Percentiles rank a stretch among this genome's conserved stretches.
These are phyloP conservation scores for Cassiopea xamachana DNA, from an alignment of 30 jellyfish, hydroid and myxozoan genomes.

Conservation along the genomic window DNA sequence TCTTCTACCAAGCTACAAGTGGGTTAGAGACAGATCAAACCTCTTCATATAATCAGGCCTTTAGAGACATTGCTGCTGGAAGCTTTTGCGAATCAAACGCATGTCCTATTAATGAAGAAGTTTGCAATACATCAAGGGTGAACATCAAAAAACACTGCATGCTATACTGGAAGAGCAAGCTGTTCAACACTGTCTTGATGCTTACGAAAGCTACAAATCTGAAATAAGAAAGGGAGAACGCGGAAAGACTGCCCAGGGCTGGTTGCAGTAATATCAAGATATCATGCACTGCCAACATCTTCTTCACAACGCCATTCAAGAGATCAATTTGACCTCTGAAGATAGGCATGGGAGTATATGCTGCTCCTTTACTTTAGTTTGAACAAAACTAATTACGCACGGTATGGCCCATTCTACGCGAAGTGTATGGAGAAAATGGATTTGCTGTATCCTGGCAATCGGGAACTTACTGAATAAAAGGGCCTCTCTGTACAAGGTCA, in stretches of 20 bases:
- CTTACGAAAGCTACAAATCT: constrained; percentile 18
- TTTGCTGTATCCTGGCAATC: constrained; percentile 26
- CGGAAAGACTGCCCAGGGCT: constrained; percentile 49
- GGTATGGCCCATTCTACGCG: constrained; percentile 47
- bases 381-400: constrained; percentile 39
- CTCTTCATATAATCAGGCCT: not conserved
- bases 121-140: not conserved
- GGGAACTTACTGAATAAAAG: constrained; percentile 2
- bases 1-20: not conserved
- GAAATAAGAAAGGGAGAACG: constrained; percentile 18
- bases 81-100: constrained; percentile 23
- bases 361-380: constrained; percentile 30
- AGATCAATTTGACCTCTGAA: constrained; percentile 7
- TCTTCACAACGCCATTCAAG: constrained; percentile 30
- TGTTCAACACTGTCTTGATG: not conserved
- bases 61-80: not conserved
- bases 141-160: not conserved
- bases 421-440: constrained; percentile 12
- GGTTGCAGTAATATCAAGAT: constrained; percentile 29
- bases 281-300: constrained; percentile 11
- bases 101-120: not conserved
- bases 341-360: constrained; percentile 19
- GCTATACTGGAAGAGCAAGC: constrained; percentile 18
- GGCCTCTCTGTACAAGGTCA: constrained; percentile 38
- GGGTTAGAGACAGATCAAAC: not conserved